A percentile compares a stretch with the other conserved stretches of the same genome.
These are phyloP conservation scores for Euzophera pinguis DNA, from an alignment of 2,888 invertebrate species.

Conservation along the genomic window DNA sequence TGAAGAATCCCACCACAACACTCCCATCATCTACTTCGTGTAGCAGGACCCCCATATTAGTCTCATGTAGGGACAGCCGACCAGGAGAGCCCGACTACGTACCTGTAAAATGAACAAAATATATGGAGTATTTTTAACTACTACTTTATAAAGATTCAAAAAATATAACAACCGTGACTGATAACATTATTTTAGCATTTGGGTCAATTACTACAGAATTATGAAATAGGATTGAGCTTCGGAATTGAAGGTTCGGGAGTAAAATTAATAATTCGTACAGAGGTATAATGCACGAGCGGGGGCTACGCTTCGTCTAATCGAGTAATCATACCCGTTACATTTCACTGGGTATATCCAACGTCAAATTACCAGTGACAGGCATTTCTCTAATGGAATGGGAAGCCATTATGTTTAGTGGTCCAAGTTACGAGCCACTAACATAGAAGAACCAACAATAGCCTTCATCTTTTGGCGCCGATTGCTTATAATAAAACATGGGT, in stretches of 20 bases:
- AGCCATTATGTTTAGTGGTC: conserved; percentile 34
- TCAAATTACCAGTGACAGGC: conserved; percentile 30
- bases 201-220: conserved; percentile 3
- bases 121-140: no score
- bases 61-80: no score
- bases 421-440: conserved; percentile 21
- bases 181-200: no score
- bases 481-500: conserved; percentile 21
- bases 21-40: no score
- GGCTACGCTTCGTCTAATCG: background rate
- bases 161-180: background rate
- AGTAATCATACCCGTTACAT: conserved; percentile 10
- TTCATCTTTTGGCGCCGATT: conserved; percentile 12
- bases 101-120: no score
- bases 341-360: conserved; percentile 23
- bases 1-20: no score
- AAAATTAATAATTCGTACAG: conserved; percentile 13
- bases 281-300: conserved; percentile 2
- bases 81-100: no score
- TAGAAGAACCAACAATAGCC: conserved; percentile 5
- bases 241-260: conserved; percentile 2
- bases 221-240: background rate
- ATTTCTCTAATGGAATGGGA: conserved; percentile 35
- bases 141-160: no score
- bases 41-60: no score